Percentiles rank a stretch among this genome's conserved stretches.
These are phyloP conservation scores for Sprattus sprattus DNA, from an alignment of 2,113 vertebrate genomes.

Conservation along the genomic window DNA sequence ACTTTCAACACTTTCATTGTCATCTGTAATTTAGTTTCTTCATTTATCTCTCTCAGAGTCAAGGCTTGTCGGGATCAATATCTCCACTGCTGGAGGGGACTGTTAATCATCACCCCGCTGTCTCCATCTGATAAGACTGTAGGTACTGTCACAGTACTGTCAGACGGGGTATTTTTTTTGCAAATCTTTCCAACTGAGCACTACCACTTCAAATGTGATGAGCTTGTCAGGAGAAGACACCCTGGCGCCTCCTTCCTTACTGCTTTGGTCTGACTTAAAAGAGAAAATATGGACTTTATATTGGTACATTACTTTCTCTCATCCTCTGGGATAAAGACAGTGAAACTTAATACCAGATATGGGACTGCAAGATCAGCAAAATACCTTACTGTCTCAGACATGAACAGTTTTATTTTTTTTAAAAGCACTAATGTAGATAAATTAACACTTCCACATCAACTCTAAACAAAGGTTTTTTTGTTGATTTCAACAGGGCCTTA, in stretches of 20 bases:
- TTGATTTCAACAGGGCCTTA: no score
- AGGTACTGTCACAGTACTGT: not conserved
- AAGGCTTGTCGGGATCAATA: slow-evolving; percentile 36
- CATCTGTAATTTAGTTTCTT: not conserved
- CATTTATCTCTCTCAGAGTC: not conserved
- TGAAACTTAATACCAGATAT: not conserved
- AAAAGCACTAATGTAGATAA: no score
- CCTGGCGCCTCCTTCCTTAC: not conserved
- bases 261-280: not conserved
- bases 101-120: not conserved
- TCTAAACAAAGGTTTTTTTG: no score
- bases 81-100: not conserved
- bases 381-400: no score
- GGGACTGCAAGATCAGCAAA: no score
- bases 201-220: slow-evolving; percentile 5
- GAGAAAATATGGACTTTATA: not conserved
- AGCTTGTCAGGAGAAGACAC: not conserved
- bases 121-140: slow-evolving; percentile 16
- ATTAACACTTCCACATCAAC: no score
- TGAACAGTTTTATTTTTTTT: no score
- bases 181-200: not conserved
- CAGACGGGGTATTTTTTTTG: slow-evolving; percentile 21
- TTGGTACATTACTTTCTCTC: no score
- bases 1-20: not conserved
- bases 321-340: not conserved